Base-by-base conservation (phyloP, 64 coral and sea anemone genomes). In the Anthopleura sola region DNA sequence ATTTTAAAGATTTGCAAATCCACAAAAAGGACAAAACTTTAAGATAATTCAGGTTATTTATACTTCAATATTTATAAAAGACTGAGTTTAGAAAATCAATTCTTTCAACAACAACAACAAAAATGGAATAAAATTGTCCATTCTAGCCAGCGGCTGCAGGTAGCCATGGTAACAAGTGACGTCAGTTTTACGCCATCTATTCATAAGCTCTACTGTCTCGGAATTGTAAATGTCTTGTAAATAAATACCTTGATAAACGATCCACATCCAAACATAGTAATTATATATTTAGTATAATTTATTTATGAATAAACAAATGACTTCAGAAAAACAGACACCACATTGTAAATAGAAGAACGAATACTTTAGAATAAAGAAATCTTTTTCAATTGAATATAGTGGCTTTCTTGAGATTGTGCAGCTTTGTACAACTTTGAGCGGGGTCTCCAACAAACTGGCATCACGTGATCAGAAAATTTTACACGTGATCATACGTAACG, bases 341-440 rank as follows among this genome's bases (percentile, higher is more conserved):
- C n/a, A 71, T 71, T 71, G 66, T 71, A 71, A 71, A 71, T 71
- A 66, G 60, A 10, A 71, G 14, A 34, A 32, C 2, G n/a, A 71
- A 32, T 71, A 71, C 66, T 71, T 71, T 71, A 71, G 66, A 71
- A 71, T 71, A 71, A 71, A 71, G 29, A 31, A 71, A 71, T 71
- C 21, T 32, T 71, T 71, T 71, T 6, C n/a, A 71, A 71, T 71
- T 32, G 23, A 15, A 71, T 71, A 29, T 20, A 15, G 8, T 24
- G 0, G 24, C 4, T 71, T 71, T 71, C 0, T 15, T 71, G 66
- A 13, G 28, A 32, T 34, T 31, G 12, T 16, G 24, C 19, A 71
- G 14, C 8, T 62, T 11, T n/a, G n/a, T 15, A 16, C 24, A 68
- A 26, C 23, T 3, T 68, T 26, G 26, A 1, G 1, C 0, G 66